A percentile compares a stretch with the other conserved stretches of the same genome.
Evolutionary conservation across 2,888 invertebrate genomes (phyloP).

Genomic region (Platycheirus albimanus): DNA sequence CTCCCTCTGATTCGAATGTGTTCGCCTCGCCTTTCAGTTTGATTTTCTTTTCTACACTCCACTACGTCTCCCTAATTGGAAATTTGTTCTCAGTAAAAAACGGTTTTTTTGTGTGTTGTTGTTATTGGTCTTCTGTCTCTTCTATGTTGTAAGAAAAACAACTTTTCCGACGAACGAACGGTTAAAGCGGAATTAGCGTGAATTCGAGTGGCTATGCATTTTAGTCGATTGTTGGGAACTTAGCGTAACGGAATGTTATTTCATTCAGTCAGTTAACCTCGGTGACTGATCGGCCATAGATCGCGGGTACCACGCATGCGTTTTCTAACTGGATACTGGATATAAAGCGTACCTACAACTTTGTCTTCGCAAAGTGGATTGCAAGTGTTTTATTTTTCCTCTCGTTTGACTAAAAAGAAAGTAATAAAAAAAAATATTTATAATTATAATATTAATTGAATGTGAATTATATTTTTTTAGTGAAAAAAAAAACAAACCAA

Average conservation of each 20-base stretch:
- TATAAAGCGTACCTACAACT: slow-evolving; percentile 16
- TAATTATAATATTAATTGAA: background rate
- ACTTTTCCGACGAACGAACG: slow-evolving; percentile 57
- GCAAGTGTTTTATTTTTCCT: slow-evolving; percentile 59
- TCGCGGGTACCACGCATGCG: slow-evolving; percentile 69
- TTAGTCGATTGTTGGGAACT: slow-evolving; percentile 68
- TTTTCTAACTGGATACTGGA: slow-evolving; percentile 37
- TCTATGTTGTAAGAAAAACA: slow-evolving; percentile 40
- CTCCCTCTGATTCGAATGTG: slow-evolving; percentile 25
- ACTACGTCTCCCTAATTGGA: slow-evolving; percentile 61
- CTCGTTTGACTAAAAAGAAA: slow-evolving; percentile 7
- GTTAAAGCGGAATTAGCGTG: slow-evolving; percentile 51
- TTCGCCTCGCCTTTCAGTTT: slow-evolving; percentile 26
- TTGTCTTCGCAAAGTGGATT: slow-evolving; percentile 17
- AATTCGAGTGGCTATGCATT: slow-evolving; percentile 49
- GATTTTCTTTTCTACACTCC: slow-evolving; percentile 45
- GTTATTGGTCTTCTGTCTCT: background rate
- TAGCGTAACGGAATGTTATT: slow-evolving; percentile 72
- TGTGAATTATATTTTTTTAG: slow-evolving; percentile 16
- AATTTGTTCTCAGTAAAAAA: slow-evolving; percentile 39
- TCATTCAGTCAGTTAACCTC: slow-evolving; percentile 66
- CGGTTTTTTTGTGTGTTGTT: slow-evolving; percentile 2
- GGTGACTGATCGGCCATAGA: slow-evolving; percentile 71
- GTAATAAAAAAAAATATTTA: slow-evolving; percentile 12
- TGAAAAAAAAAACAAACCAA: background rate